phyloP scores from a whole-genome alignment of 2,888 invertebrate species.

The Lasioglossum leucozonium region DNA sequence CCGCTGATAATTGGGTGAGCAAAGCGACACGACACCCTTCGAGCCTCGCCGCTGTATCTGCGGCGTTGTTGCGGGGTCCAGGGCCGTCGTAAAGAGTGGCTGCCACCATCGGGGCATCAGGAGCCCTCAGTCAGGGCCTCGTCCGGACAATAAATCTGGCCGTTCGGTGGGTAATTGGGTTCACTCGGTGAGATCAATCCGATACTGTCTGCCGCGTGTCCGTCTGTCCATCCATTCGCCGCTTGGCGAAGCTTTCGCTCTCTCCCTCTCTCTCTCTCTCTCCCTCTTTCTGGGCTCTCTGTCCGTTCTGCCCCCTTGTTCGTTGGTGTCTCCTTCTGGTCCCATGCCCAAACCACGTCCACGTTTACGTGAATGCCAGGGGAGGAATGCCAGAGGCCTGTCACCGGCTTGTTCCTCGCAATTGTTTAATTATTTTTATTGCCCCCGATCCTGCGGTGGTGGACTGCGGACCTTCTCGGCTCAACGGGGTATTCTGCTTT shows the following conservation, averaged over 20 bases:
- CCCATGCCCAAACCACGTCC: constrained; percentile 49
- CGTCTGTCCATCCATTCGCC: constrained; percentile 80
- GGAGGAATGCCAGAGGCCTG: constrained; percentile 53
- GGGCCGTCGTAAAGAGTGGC: constrained; percentile 77
- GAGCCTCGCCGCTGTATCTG: constrained; percentile 60
- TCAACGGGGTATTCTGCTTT: background rate
- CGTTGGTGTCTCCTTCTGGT: constrained; percentile 19
- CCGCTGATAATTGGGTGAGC: constrained; percentile 83
- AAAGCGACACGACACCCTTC: constrained; percentile 79
- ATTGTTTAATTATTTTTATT: constrained; percentile 72
- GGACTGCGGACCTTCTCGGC: background rate
- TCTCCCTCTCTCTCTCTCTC: constrained; percentile 12
- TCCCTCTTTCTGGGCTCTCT: constrained; percentile 19
- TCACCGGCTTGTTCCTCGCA: constrained; percentile 48
- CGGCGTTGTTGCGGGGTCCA: constrained; percentile 66
- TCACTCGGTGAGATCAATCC: constrained; percentile 84
- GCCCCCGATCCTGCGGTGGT: constrained; percentile 16
- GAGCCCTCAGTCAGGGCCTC: constrained; percentile 78
- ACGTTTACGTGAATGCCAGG: constrained; percentile 52
- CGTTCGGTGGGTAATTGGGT: constrained; percentile 84
- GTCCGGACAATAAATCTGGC: constrained; percentile 83
- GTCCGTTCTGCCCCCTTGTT: constrained; percentile 13
- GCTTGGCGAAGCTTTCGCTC: constrained; percentile 65
- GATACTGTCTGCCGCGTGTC: constrained; percentile 84
- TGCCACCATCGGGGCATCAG: constrained; percentile 80